Percentiles rank a stretch among this genome's conserved stretches.
phyloP scores from a whole-genome alignment of 2,888 invertebrate species.

The Achlya flavicornis region DNA sequence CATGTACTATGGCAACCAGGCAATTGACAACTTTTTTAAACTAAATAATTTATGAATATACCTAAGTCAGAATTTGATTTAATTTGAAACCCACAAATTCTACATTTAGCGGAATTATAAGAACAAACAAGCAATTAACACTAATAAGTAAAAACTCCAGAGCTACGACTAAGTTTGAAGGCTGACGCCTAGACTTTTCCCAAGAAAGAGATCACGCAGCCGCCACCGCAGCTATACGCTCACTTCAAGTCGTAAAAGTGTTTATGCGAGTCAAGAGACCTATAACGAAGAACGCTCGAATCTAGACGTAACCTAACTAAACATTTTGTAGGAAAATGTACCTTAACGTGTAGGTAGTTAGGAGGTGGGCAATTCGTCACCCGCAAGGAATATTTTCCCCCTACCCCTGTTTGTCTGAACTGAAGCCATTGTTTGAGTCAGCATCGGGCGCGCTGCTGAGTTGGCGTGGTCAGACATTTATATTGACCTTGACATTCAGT shows the following conservation, averaged over 20 bases:
- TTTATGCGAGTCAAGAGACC: constrained; percentile 32
- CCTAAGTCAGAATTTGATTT: too few species aligned
- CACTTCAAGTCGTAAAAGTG: constrained; percentile 26
- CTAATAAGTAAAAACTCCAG: not conserved
- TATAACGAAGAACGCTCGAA: constrained; percentile 22
- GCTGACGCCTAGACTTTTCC: constrained; percentile 5
- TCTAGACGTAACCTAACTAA: not conserved
- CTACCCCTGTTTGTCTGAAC: not conserved
- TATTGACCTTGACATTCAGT: constrained; percentile 8
- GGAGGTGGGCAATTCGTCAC: constrained; percentile 1
- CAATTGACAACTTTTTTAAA: too few species aligned
- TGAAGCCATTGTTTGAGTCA: constrained; percentile 1
- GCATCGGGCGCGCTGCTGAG: not conserved
- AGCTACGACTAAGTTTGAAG: constrained; percentile 1
- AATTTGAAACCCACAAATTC: too few species aligned
- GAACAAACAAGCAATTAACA: not conserved
- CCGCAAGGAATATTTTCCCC: not conserved
- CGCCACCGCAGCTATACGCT: constrained; percentile 17
- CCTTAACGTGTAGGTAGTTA: not conserved
- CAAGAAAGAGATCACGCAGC: constrained; percentile 11
- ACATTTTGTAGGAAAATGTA: not conserved
- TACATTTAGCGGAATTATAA: not conserved
- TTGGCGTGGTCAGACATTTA: not conserved
- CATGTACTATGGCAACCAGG: too few species aligned
- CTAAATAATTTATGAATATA: too few species aligned